A percentile compares a stretch with the other conserved stretches of the same genome.
Evolutionary conservation across 2,797 vertebrate species (phyloP).

Genomic region (Yasuhikotakia modesta): DNA sequence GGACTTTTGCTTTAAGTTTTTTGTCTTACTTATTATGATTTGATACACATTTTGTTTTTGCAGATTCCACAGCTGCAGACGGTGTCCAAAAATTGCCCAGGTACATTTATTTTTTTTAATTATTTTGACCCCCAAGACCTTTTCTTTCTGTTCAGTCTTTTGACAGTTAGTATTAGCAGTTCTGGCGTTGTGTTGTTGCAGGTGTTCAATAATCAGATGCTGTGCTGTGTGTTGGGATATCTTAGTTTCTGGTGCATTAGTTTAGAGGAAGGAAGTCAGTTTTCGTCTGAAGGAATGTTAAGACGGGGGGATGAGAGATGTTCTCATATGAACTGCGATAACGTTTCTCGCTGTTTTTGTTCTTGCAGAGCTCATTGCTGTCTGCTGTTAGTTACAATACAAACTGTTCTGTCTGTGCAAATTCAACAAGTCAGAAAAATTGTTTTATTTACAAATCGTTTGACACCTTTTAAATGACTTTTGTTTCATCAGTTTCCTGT

Average conservation of each 20-base stretch:
- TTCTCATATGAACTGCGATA: background rate
- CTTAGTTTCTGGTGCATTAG: conserved; percentile 42
- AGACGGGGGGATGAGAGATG: conserved; percentile 12
- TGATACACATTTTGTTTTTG: conserved; percentile 77
- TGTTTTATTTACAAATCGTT: too few species aligned
- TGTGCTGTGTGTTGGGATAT: conserved; percentile 31
- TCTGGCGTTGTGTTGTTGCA: conserved; percentile 14
- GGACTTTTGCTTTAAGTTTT: background rate
- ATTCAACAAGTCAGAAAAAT: too few species aligned
- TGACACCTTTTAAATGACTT: too few species aligned
- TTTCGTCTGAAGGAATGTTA: background rate
- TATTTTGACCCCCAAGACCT: conserved; percentile 53
- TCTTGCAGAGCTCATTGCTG: background rate
- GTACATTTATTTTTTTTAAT: conserved; percentile 65
- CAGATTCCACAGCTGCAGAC: conserved; percentile 78
- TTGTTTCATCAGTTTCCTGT: too few species aligned
- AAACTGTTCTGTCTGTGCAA: too few species aligned
- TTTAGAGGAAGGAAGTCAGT: conserved; percentile 61
- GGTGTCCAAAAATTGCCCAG: conserved; percentile 79
- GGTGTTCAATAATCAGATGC: conserved; percentile 32
- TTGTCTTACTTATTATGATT: conserved; percentile 66
- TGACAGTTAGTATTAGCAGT: background rate
- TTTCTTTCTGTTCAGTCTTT: background rate
- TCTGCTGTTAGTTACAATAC: background rate
- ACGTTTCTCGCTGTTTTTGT: background rate